Evolutionary conservation across 2,888 invertebrate species (phyloP).

Genomic region (Rhaphigaster nebulosa): DNA sequence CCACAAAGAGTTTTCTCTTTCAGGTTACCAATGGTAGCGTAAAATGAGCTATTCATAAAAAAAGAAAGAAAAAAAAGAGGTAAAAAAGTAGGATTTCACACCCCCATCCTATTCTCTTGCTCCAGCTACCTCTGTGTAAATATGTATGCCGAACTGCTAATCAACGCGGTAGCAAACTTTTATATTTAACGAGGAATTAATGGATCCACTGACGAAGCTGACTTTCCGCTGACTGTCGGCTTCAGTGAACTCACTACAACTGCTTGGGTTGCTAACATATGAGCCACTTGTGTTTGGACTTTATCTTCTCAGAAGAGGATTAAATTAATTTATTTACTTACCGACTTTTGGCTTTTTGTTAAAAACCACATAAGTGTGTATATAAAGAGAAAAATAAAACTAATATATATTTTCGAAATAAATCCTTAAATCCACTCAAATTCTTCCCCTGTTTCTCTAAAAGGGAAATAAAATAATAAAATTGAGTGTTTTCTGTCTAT

Average conservation of each 20-base stretch:
- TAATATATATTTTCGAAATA: too few relatives aligned
- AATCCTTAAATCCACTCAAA: too few relatives aligned
- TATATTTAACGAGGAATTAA: slow-evolving; percentile 39
- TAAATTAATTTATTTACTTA: neutral
- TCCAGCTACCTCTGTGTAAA: neutral
- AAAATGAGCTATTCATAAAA: neutral
- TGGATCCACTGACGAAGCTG: slow-evolving; percentile 33
- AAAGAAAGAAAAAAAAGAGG: neutral
- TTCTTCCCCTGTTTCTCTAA: too few relatives aligned
- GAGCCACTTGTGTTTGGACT: neutral
- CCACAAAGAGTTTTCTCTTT: slow-evolving; percentile 17
- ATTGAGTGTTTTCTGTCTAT: too few relatives aligned
- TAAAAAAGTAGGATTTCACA: neutral
- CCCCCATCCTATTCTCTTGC: neutral
- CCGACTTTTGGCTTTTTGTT: too few relatives aligned
- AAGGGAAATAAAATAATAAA: too few relatives aligned
- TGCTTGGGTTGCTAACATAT: neutral
- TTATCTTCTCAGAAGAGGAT: neutral
- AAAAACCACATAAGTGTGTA: too few relatives aligned
- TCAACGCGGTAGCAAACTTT: neutral
- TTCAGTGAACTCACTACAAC: neutral
- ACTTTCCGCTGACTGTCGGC: slow-evolving; percentile 15
- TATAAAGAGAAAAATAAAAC: too few relatives aligned
- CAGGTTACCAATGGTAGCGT: slow-evolving; percentile 18
- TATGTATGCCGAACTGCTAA: neutral